These are phyloP conservation scores for Raja brachyura DNA, from an alignment of 2,113 vertebrate species.

Conservation along the genomic window DNA sequence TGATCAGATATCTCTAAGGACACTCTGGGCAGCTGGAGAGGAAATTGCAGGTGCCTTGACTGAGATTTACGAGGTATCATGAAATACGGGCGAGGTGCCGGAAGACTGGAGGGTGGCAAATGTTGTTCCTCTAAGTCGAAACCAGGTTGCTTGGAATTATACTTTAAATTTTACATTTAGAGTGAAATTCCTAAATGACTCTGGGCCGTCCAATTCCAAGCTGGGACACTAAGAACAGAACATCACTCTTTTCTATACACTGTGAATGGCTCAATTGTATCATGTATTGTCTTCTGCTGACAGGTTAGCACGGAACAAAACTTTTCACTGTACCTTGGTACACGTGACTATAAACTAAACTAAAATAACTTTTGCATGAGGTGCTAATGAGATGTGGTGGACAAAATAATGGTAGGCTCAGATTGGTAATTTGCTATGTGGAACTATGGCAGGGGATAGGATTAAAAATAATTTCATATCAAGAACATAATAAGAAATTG, in stretches of 20 bases:
- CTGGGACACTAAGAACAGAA: neutral
- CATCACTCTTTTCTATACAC: neutral
- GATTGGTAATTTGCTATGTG: neutral
- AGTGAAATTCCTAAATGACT: neutral
- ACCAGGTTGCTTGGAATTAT: neutral
- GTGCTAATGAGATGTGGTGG: neutral
- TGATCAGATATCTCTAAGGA: no score
- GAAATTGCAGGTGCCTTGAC: no score
- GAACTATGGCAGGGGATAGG: neutral
- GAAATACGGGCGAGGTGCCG: no score
- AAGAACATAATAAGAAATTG: no score
- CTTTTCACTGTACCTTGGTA: no score
- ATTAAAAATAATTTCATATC: neutral
- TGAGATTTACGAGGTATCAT: no score
- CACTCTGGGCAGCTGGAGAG: no score
- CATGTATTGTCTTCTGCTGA: no score
- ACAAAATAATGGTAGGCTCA: neutral
- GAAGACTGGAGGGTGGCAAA: no score
- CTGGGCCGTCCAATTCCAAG: neutral
- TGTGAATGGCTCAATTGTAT: no score
- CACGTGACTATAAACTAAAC: no score
- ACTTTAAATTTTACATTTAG: neutral
- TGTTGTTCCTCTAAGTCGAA: neutral
- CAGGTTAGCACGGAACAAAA: no score
- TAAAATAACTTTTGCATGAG: neutral